Percentiles rank a stretch among this genome's conserved stretches.
phyloP scores from a whole-genome alignment of 2,888 invertebrate species.

The Acanthosepion lycidas region DNA sequence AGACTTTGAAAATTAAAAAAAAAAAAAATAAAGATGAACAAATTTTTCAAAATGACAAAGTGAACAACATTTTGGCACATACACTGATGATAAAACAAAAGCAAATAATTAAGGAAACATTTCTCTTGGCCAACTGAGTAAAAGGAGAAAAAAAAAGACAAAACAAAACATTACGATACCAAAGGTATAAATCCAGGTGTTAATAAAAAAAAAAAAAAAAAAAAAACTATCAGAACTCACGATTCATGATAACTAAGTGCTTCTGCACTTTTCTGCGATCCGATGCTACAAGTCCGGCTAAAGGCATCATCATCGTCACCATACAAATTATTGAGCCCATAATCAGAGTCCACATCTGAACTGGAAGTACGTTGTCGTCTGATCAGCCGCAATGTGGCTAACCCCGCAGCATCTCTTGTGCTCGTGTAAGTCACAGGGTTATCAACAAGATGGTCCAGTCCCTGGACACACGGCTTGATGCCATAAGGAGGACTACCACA shows the following conservation, averaged over 20 bases:
- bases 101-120: not conserved
- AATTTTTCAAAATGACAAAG: not conserved
- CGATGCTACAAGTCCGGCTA: slow-evolving; percentile 58
- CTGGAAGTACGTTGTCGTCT: slow-evolving; percentile 70
- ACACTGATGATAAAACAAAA: not conserved
- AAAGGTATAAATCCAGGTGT: not conserved
- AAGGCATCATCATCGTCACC: slow-evolving; percentile 54
- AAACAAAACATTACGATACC: not conserved
- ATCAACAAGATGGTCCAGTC: slow-evolving; percentile 51
- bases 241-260: slow-evolving; percentile 39
- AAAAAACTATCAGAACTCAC: not conserved
- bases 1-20: not conserved
- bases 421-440: slow-evolving; percentile 68
- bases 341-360: slow-evolving; percentile 65
- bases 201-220: not conserved
- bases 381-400: slow-evolving; percentile 72
- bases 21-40: not conserved
- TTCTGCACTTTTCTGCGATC: slow-evolving; percentile 55
- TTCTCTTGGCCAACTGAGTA: not conserved
- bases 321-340: slow-evolving; percentile 57
- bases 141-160: not conserved
- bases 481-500: slow-evolving; percentile 59
- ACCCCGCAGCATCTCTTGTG: slow-evolving; percentile 72
- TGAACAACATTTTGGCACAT: not conserved
- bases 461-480: slow-evolving; percentile 50